phyloP scores from a whole-genome alignment of 2,888 invertebrate species.

The Scaptomyza polygonia region DNA sequence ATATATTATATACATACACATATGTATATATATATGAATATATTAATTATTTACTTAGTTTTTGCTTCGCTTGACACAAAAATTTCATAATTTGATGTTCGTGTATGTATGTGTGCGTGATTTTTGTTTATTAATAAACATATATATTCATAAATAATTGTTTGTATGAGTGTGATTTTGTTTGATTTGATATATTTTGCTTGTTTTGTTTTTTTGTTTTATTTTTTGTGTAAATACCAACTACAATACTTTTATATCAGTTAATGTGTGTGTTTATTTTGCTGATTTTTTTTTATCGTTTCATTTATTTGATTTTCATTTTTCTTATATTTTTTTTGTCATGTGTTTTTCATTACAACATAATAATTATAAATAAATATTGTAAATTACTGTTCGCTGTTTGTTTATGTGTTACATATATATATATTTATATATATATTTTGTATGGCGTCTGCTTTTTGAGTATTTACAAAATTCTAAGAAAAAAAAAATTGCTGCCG shows the following conservation, averaged over 20 bases:
- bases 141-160: constrained; percentile 50
- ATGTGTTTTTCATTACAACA: constrained; percentile 52
- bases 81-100: constrained; percentile 23
- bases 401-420: constrained; percentile 1
- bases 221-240: constrained; percentile 58
- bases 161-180: constrained; percentile 34
- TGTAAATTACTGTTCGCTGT: constrained; percentile 33
- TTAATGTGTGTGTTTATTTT: constrained; percentile 48
- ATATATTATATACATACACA: constrained; percentile 20
- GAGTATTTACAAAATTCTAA: constrained; percentile 77
- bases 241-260: constrained; percentile 78
- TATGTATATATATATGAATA: constrained; percentile 22
- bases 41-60: constrained; percentile 39
- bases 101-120: constrained; percentile 9
- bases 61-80: constrained; percentile 41
- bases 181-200: constrained; percentile 2
- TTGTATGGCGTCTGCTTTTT: constrained; percentile 51
- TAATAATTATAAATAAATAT: constrained; percentile 67
- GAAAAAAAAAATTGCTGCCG: constrained; percentile 67
- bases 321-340: constrained; percentile 3
- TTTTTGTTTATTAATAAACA: constrained; percentile 34
- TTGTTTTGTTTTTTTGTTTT: constrained; percentile 24
- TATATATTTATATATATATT: constrained; percentile 3
- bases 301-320: constrained; percentile 2
- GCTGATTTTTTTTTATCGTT: constrained; percentile 26